Conservation (phyloP, 2,113 vertebrate genomes). For the Hippolais icterina region DNA sequence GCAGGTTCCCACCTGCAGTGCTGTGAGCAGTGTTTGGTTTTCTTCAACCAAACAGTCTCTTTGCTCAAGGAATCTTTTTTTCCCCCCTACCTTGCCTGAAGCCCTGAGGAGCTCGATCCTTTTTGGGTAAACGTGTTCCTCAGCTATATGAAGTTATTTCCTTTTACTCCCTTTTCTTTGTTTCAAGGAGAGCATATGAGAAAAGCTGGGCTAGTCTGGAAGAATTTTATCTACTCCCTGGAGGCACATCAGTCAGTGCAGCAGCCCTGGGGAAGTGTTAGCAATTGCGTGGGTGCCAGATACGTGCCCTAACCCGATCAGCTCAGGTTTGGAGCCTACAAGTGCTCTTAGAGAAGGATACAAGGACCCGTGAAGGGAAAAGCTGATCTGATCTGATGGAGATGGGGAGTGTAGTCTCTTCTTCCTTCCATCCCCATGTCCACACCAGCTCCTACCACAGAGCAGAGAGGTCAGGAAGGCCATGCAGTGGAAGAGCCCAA, state of each 20-base stretch:
- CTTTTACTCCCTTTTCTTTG: background rate
- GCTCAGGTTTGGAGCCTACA: background rate
- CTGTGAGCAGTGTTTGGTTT: conserved; percentile 9
- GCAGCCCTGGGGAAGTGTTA: background rate
- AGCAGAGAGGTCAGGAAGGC: background rate
- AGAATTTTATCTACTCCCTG: conserved; percentile 16
- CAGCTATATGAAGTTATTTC: background rate
- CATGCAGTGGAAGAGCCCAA: background rate
- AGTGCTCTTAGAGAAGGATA: background rate
- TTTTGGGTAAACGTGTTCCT: background rate
- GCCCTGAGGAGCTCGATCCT: background rate
- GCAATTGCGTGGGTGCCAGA: background rate
- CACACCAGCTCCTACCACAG: background rate
- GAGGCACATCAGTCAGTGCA: background rate
- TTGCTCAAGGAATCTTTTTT: background rate
- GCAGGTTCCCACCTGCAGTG: conserved; percentile 34
- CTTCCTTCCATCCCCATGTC: background rate
- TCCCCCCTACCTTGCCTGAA: background rate
- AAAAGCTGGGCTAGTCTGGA: background rate
- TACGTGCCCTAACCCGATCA: background rate
- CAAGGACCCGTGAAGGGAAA: background rate
- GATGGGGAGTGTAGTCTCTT: background rate
- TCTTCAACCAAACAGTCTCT: background rate
- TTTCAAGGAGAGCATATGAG: background rate
- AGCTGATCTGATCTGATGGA: background rate